Evolutionary conservation across 1,140 invertebrate species (phyloP), one percentile per base, ranked within the genome.

Genomic region (Drosophila jambulina): DNA sequence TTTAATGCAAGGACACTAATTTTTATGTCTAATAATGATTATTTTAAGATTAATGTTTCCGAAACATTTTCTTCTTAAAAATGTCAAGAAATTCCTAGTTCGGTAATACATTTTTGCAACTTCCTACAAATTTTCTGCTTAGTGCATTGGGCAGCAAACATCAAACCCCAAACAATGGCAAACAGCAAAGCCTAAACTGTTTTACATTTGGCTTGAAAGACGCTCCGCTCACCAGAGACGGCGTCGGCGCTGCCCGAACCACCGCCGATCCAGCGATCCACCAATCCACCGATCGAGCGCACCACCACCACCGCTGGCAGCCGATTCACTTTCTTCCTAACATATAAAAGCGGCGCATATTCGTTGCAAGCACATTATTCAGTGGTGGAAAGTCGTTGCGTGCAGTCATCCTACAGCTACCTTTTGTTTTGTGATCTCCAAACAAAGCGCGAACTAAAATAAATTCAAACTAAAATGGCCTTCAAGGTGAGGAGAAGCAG

Each of bases 351-450:
- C 91, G 38, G 57, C 78, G 54, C 61, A 69, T 83, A 81, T 79
- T 78, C 56, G 78, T 82, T 92, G 80, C 85, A 91, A 82, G 78
- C 68, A 91, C 59, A 92, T 92, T 92, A 92, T 92, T 92, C 91
- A 92, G 80, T 91, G 72, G 85, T 92, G 80, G 79, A 92, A 85
- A 92, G 85, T 86, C 82, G 82, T 91, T 91, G 80, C 85, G 91
- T 91, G 82, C 82, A 91, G 80, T 63, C 79, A 61, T 57, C 25
- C 56, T 60, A 59, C 42, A 78, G 71, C 62, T 43, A 65, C 61
- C 75, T 34, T 60, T 62, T 58, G 76, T 68, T 75, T 75, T 74
- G 70, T 82, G 65, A 85, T 82, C 65, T 67, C 64, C 59, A 53
- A 70, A 69, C 48, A 49, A 68, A 64, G 15, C 45, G 58, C 43